phyloP scores from a whole-genome alignment of 2,888 invertebrate genomes.

The Epistrophe eligans region DNA sequence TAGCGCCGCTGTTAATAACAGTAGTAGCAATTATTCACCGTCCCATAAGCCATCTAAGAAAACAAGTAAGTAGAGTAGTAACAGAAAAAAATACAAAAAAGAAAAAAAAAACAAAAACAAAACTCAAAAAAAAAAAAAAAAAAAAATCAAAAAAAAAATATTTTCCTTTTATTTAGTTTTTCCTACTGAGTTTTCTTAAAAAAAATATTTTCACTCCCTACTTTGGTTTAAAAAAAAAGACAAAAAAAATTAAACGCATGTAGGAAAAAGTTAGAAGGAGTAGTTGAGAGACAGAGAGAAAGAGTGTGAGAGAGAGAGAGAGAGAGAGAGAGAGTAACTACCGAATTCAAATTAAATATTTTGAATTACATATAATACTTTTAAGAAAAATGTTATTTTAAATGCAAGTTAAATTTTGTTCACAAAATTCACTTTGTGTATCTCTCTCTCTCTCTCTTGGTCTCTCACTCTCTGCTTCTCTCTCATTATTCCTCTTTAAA shows the following conservation, averaged over 20 bases:
- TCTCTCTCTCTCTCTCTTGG: background rate
- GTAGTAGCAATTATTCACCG: slow-evolving; percentile 80
- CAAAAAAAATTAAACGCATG: slow-evolving; percentile 50
- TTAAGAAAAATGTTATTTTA: background rate
- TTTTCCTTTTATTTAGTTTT: slow-evolving; percentile 32
- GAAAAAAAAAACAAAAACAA: slow-evolving; percentile 45
- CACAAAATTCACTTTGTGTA: background rate
- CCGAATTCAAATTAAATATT: background rate
- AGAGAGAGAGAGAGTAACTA: background rate
- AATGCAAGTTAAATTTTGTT: background rate
- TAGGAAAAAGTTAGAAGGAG: slow-evolving; percentile 46
- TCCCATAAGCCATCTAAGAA: slow-evolving; percentile 88
- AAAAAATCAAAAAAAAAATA: slow-evolving; percentile 5
- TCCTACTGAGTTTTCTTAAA: slow-evolving; percentile 5
- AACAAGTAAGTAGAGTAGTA: slow-evolving; percentile 83
- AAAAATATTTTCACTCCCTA: slow-evolving; percentile 24
- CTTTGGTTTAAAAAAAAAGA: slow-evolving; percentile 49
- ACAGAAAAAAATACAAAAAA: slow-evolving; percentile 73
- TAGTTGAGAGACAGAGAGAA: slow-evolving; percentile 9
- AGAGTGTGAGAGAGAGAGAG: background rate
- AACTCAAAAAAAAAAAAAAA: background rate
- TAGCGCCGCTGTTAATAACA: slow-evolving; percentile 80
- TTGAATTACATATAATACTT: background rate
- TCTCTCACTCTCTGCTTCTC: background rate
- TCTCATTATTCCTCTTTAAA: slow-evolving; percentile 27